Evolutionary conservation across 2,888 invertebrate genomes (phyloP).

Genomic region (Bembecia ichneumoniformis): DNA sequence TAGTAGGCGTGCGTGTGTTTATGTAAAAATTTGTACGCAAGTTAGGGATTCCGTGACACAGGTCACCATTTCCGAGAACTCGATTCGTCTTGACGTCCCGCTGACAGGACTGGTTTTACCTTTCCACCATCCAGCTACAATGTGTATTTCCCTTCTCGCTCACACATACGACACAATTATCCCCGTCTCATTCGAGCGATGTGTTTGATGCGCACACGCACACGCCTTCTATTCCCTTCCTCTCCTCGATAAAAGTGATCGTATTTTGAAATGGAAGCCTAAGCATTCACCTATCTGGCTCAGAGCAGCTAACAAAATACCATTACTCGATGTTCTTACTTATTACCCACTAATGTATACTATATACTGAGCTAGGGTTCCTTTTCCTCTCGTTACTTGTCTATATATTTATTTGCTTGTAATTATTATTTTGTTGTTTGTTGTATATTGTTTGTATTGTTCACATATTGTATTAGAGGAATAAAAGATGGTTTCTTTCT

Average conservation of each 20-base stretch:
- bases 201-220: conserved; percentile 65
- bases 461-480: too few relatives aligned
- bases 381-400: too few relatives aligned
- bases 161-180: conserved; percentile 18
- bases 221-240: conserved; percentile 57
- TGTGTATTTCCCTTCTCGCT: conserved; percentile 43
- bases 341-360: not conserved
- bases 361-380: too few relatives aligned
- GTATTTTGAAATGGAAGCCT: conserved; percentile 56
- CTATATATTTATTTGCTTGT: too few relatives aligned
- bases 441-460: too few relatives aligned
- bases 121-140: conserved; percentile 56
- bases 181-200: conserved; percentile 26
- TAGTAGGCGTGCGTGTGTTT: conserved; percentile 20
- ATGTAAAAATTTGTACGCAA: conserved; percentile 35
- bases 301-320: conserved; percentile 47
- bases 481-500: too few relatives aligned
- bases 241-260: conserved; percentile 59
- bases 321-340: conserved; percentile 31
- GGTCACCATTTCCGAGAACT: conserved; percentile 71
- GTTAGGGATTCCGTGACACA: conserved; percentile 71
- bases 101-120: conserved; percentile 71
- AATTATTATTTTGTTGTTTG: too few relatives aligned
- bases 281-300: conserved; percentile 56
- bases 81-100: conserved; percentile 68